These are phyloP conservation scores for Rhadina sibilatrix DNA, from an alignment of 2,113 vertebrate species.

Conservation along the genomic window DNA sequence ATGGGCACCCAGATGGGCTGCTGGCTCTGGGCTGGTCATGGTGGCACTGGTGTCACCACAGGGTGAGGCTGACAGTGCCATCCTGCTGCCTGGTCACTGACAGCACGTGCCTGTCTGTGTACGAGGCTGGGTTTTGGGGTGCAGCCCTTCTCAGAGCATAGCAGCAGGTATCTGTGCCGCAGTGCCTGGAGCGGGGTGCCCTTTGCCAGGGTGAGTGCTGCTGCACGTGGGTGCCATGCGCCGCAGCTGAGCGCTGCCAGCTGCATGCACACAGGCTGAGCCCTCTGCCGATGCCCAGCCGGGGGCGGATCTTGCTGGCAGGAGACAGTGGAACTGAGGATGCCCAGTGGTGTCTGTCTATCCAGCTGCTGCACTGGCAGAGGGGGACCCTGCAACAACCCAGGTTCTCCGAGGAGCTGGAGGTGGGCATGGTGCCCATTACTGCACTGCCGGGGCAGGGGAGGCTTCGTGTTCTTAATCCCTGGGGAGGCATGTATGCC, in stretches of 20 bases:
- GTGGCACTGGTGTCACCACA: background rate
- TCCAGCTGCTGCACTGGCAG: background rate
- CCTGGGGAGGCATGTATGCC: background rate
- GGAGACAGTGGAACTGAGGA: background rate
- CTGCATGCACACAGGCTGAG: background rate
- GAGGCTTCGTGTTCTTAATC: background rate
- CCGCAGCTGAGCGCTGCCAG: accelerated
- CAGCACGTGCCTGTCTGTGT: accelerated
- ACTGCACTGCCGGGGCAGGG: background rate
- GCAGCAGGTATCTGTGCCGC: background rate
- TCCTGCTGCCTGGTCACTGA: background rate
- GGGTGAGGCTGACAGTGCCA: background rate
- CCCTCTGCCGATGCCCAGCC: background rate
- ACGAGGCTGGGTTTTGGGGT: background rate
- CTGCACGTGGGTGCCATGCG: background rate
- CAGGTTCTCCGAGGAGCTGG: background rate
- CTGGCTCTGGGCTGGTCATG: background rate
- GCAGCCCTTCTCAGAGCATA: background rate
- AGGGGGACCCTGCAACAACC: background rate
- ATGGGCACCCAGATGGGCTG: background rate
- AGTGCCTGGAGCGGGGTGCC: background rate
- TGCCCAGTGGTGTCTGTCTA: background rate
- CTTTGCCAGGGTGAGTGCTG: background rate
- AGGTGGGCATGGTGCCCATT: background rate
- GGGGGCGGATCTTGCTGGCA: background rate